A percentile compares a stretch with the other conserved stretches of the same genome.
Evolutionary conservation across 2,888 invertebrate species (phyloP).

Genomic region (Aphodius sticticus): DNA sequence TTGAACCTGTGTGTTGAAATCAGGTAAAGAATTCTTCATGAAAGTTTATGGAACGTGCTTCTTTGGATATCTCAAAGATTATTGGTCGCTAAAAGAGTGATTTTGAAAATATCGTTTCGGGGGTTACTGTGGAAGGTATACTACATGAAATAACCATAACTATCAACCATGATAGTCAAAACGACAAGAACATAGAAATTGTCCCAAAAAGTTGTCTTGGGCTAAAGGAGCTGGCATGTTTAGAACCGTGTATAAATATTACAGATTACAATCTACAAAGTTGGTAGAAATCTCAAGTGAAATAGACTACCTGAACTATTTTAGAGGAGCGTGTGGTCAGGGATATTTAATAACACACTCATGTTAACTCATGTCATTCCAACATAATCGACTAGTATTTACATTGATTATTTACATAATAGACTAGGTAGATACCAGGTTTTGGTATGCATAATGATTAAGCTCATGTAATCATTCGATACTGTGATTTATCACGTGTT

Average conservation of each 20-base stretch:
- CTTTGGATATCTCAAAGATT: neutral
- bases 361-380: neutral
- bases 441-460: neutral
- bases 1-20: neutral
- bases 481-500: neutral
- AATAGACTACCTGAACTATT: no score
- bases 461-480: neutral
- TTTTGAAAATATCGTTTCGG: no score
- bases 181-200: no score
- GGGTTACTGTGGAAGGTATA: no score
- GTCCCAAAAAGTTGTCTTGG: no score
- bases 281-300: neutral
- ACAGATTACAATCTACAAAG: neutral
- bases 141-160: no score
- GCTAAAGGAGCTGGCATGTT: no score
- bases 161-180: no score
- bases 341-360: neutral
- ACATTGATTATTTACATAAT: neutral
- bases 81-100: neutral
- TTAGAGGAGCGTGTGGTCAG: neutral
- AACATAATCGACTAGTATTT: neutral
- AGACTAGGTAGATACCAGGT: neutral
- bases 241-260: no score
- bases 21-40: neutral
- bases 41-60: neutral